These are phyloP conservation scores for Acyrthosiphon pisum DNA, from an alignment of 1,140 invertebrate species.

Conservation along the genomic window DNA sequence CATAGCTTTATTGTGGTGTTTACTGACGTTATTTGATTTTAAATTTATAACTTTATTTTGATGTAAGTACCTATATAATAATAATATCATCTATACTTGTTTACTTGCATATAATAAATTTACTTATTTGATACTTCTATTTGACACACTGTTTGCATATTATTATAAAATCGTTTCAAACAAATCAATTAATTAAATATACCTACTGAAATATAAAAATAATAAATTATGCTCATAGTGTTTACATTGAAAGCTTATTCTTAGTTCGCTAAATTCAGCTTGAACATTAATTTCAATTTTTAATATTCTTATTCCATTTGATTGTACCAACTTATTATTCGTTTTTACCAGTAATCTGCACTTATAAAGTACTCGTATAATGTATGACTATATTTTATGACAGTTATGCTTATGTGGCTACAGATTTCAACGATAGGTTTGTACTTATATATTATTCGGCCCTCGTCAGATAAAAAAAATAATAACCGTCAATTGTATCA, in stretches of 20 bases:
- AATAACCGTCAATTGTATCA: not conserved
- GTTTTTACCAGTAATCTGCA: not conserved
- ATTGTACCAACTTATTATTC: not conserved
- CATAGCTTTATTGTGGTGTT: not conserved
- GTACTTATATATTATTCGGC: not conserved
- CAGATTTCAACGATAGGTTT: not conserved
- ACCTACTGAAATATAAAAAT: not conserved
- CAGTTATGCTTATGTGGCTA: not conserved
- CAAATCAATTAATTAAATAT: not conserved
- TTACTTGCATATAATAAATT: not conserved
- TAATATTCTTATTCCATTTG: not conserved
- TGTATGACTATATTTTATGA: not conserved
- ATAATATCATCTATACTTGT: not conserved
- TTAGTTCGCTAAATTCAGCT: not conserved
- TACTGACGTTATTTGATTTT: not conserved
- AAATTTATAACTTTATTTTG: conserved; percentile 32
- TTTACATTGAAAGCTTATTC: not conserved
- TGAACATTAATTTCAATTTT: not conserved
- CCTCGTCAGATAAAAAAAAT: not conserved
- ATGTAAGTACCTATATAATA: not conserved
- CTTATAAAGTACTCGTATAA: no score
- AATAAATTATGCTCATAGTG: not conserved
- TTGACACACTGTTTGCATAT: not conserved
- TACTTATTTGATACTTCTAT: not conserved
- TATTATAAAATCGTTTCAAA: not conserved